Evolutionary conservation across 2,797 vertebrate genomes (phyloP), one percentile per base, ranked within the genome.

Genomic region (Phylloscopus collybita): DNA sequence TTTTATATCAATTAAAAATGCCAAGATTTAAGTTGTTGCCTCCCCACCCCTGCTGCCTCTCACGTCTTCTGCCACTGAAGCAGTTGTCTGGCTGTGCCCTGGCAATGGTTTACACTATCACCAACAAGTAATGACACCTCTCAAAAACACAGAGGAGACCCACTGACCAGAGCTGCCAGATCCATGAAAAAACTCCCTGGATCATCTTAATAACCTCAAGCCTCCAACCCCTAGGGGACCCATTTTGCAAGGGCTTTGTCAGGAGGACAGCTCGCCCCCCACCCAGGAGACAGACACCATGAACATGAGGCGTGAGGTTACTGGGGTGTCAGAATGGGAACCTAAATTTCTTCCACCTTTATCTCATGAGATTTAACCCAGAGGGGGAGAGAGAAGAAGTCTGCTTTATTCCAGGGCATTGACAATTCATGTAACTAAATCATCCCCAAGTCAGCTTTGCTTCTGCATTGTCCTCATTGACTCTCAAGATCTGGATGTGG

Each of bases 1-100:
- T 15, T 96, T 94, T 49, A 54, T 18, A 80, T 95, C 88, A 95
- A 44, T 80, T 88, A 86, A 92, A 93, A 94, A 54, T 9, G 27
- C 34, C 80, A 87, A 34, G 74, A 47, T 61, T 90, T 45, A 85
- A 61, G 45, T 25, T 12, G 1, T 32, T 72, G 29, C 62, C 38
- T 45, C 16, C 12, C 22, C 20, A 17, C 9, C 8, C 5, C n/a
- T 4, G 1, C 51, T 0, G 1, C 69, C 69, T 34, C 32, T 73
- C 60, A 57, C 2, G 0, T 57, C 45, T 90, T 72, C 59, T 81
- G 71, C 22, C 67, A 40, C 25, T 25, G 54, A 80, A 69, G 53
- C n/a, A 80, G 56, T 2, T 66, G 45, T 27, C 42, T 40, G 54
- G 38, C 78, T 50, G 49, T 71, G 60, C 45, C 0, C 0, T 13